Base-by-base conservation (phyloP, 2,797 vertebrate genomes). In the Acestrorhynchus altus region DNA sequence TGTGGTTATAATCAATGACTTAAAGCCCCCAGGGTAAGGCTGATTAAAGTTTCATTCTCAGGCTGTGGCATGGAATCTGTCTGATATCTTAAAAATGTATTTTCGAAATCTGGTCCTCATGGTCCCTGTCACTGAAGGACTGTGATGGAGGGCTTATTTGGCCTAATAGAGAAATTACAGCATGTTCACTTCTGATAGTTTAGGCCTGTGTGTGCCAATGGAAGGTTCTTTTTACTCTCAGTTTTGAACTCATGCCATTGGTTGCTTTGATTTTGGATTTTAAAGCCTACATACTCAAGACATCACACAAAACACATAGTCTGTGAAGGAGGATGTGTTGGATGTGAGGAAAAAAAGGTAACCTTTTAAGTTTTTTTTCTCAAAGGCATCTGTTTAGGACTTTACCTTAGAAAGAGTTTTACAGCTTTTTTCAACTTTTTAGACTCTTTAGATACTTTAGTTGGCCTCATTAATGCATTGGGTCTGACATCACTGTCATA, bases 311-410 rank as follows among this genome's bases (percentile, higher is more conserved):
- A 35, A 35, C 31, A 35, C 31, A 35, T 35, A 35, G 2, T 6
- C 31, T 35, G 31, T 35, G 31, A 35, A 35, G 31, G 35, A 10
- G n/a, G 35, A 39, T n/a, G 59, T 61, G 6, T 11, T 39, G 31
- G 18, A 61, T 4, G 13, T 18, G 59, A 16, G 8, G 31, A 39
- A 39, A 35, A 16, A n/a, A 61, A 61, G 1, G 8, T 15, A 11
- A 22, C n/a, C 22, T 28, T 57, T 57, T 28, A 26, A 65, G 10
- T 24, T 22, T 42, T 22, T 42, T 20, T 22, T 8, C 61, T 65
- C 61, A 65, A 65, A 44, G n/a, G n/a, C 39, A 40, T 13, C 39
- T 20, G 39, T 65, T 44, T 22, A 42, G n/a, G 61, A 40, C 61
- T 42, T 65, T 65, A 44, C 35, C 35, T 8, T 5, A 39, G 57